Evolutionary conservation across 2,888 invertebrate species (phyloP), one percentile per base, ranked within the genome.

Genomic region (Gymnocheta viridis): DNA sequence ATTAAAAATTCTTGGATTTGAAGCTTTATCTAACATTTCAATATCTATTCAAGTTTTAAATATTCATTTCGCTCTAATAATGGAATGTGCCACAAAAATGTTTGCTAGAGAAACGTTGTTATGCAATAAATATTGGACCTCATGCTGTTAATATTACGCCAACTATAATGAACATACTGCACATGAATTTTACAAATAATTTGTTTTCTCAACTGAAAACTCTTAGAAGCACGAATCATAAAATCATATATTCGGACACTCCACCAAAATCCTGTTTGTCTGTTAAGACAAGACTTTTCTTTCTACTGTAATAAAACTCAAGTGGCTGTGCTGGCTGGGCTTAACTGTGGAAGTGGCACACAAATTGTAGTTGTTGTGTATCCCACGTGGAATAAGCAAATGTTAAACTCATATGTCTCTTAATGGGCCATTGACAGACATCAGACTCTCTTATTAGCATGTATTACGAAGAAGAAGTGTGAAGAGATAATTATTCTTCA

Each of bases 251-350:
- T 35, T 49, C 41, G 14, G 51, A 4, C 38, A 38, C 47, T 19
- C 14, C 4, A 35, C 9, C 19, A 51, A 4, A 64, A 56, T 67
- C 56, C 56, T 27, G 56, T 77, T 49, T 67, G 54, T 29, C 54
- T 44, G 12, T 14, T 49, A 14, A 47, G 47, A 35, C 29, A 56
- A 76, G 35, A 14, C 10, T 47, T 67, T 76, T 56, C 66, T 41
- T 58, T 38, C 4, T 27, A 32, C 17, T 22, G 10, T 47, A 32
- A 0, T 58, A 35, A 41, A 47, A 49, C 60, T 69, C 41, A 78
- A 78, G 69, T 51, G 77, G 60, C 41, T 78, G n/a, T n/a, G n/a
- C n/a, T 78, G 41, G 51, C n/a, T 51, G 51, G 27, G 62, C 38
- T 73, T 62, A 73, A 41, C 38, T 38, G 77, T 29, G 24, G 17